Evolutionary conservation across 2,113 vertebrate genomes (phyloP), one percentile per base, ranked within the genome.

Genomic region (Halcyon malimbica): DNA sequence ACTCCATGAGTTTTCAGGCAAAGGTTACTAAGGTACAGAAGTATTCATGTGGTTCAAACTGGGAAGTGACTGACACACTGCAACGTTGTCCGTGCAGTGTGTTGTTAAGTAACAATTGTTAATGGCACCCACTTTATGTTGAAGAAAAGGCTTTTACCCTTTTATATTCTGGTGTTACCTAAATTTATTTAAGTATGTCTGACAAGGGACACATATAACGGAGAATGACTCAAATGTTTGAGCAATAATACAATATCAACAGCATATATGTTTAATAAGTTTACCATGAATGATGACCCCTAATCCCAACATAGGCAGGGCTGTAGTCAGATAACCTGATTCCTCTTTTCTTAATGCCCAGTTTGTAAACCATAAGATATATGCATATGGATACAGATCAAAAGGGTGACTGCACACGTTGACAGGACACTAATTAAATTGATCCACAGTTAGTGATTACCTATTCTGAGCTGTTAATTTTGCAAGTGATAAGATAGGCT

Each of bases 401-500:
- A 13, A 69, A 81, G 81, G 86, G 81, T 69, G 79, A 37, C 44
- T 70, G 90, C 88, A 13, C 90, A 57, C 25, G 3, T 18, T 83
- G 96, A 76, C 95, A 78, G 95, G 87, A 95, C 94, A 42, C 53
- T 60, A 69, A 96, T 94, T 94, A 92, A 93, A 95, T 37, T 81
- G 82, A 95, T 96, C 69, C 46, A 6, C 81, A 86, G 63, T 60
- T 60, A 69, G 76, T n/a, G 94, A 92, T 85, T 42, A 60, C 70
- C 83, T 53, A 39, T 65, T 89, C 75, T 18, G 92, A 80, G 90
- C 21, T 35, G 79, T 75, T 85, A 41, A 94, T 94, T 85, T 89
- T 60, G 90, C 91, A 50, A 64, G 35, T 29, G 93, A 44, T 31
- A 87, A 67, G 29, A 28, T 21, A 48, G 59, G 68, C 73, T 68